These are phyloP conservation scores for Furcula furcula DNA, from an alignment of 2,888 invertebrate genomes.

Conservation along the genomic window DNA sequence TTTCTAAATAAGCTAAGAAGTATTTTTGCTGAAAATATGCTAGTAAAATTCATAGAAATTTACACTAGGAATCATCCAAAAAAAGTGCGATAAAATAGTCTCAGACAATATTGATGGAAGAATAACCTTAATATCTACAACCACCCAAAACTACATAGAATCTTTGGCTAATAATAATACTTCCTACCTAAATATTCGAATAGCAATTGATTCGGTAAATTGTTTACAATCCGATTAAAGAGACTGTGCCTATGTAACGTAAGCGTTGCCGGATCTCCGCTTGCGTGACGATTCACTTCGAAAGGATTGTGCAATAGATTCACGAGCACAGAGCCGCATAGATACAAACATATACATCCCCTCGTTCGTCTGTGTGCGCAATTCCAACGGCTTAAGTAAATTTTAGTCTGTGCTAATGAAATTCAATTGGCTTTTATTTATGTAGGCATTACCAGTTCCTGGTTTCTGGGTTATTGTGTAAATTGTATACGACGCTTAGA, in stretches of 20 bases:
- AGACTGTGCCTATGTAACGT: slow-evolving; percentile 10
- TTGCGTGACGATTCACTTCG: slow-evolving; percentile 37
- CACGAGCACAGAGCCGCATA: slow-evolving; percentile 4
- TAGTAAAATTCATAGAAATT: slow-evolving; percentile 23
- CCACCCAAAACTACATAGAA: too few species aligned
- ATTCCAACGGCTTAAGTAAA: slow-evolving; percentile 16
- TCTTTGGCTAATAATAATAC: too few species aligned
- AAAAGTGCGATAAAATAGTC: too few species aligned
- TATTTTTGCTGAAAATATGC: slow-evolving; percentile 13
- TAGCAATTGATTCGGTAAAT: too few species aligned
- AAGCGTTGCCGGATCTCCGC: slow-evolving; percentile 21
- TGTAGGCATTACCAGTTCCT: slow-evolving; percentile 12
- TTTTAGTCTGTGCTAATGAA: slow-evolving; percentile 31
- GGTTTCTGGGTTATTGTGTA: slow-evolving; percentile 14
- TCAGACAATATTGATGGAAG: too few species aligned
- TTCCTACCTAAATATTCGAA: too few species aligned
- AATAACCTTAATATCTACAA: too few species aligned
- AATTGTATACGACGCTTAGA: slow-evolving; percentile 6
- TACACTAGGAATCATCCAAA: too few species aligned
- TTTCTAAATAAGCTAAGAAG: slow-evolving; percentile 25
- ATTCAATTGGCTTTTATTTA: slow-evolving; percentile 36
- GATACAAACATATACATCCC: too few species aligned
- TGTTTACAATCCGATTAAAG: slow-evolving; percentile 10
- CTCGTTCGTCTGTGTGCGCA: too few species aligned
- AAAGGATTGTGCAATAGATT: slow-evolving; percentile 26